Percentiles rank a stretch among this genome's conserved stretches.
phyloP scores from a whole-genome alignment of 2,113 vertebrate species.

The Thymallus thymallus region DNA sequence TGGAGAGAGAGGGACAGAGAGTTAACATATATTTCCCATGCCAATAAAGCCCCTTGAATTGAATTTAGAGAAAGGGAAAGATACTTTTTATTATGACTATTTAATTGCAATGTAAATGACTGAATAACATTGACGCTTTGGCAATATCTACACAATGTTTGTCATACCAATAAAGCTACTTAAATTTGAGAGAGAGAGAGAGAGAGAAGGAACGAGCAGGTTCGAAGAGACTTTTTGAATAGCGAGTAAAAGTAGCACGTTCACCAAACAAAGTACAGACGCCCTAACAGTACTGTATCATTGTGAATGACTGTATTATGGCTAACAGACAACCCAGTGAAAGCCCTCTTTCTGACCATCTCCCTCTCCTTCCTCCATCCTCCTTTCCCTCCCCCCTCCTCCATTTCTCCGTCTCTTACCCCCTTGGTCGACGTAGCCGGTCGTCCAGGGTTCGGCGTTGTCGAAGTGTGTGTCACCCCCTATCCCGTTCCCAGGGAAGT shows the following conservation, averaged over 20 bases:
- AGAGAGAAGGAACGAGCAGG: background rate
- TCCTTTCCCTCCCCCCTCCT: background rate
- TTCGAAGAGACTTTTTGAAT: background rate
- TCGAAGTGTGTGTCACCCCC: conserved; percentile 94
- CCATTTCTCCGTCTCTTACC: conserved; percentile 66
- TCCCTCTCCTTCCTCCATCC: background rate
- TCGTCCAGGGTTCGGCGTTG: conserved; percentile 87
- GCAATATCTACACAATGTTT: too few relatives aligned
- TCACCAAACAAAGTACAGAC: conserved; percentile 11
- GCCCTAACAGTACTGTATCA: background rate
- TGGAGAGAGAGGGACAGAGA: conserved; percentile 36
- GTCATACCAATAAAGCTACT: too few relatives aligned
- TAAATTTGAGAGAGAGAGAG: too few relatives aligned
- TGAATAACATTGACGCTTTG: too few relatives aligned
- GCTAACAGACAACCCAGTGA: background rate
- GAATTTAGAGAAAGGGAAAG: too few relatives aligned
- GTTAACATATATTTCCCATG: too few relatives aligned
- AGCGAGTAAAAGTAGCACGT: background rate
- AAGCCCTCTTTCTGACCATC: background rate
- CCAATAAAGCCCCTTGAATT: too few relatives aligned
- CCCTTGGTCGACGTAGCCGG: conserved; percentile 77
- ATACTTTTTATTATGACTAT: too few relatives aligned
- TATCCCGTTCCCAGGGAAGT: conserved; percentile 86
- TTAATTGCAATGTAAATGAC: too few relatives aligned
- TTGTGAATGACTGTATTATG: background rate